phyloP scores from a whole-genome alignment of 2,113 vertebrate genomes.

The Corvus cornix region DNA sequence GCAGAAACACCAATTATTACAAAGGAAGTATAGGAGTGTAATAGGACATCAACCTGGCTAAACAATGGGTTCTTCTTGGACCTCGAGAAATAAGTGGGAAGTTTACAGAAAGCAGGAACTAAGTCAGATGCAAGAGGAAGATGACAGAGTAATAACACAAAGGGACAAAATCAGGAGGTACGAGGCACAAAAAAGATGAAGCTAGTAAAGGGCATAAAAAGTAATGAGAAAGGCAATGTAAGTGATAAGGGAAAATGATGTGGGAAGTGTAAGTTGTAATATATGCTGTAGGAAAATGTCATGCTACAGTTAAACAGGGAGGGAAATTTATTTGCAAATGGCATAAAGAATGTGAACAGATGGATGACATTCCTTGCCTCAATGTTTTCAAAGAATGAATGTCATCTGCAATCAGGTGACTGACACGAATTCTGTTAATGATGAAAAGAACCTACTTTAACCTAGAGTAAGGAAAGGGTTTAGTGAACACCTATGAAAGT shows the following conservation, averaged over 20 bases:
- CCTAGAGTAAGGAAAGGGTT: neutral
- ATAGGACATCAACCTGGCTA: neutral
- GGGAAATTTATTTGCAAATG: neutral
- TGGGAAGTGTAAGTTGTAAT: neutral
- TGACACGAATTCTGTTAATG: neutral
- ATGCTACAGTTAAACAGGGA: neutral
- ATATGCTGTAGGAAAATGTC: neutral
- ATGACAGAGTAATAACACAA: neutral
- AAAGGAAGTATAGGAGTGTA: neutral
- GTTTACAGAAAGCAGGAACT: neutral
- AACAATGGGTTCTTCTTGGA: neutral
- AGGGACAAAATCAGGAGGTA: neutral
- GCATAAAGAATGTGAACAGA: neutral
- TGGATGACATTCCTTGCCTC: neutral
- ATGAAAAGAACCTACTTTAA: neutral
- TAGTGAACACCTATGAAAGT: neutral
- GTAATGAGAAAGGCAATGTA: rapidly evolving
- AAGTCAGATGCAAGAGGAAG: neutral
- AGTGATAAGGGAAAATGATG: neutral
- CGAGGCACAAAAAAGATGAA: neutral
- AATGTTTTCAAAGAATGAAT: neutral
- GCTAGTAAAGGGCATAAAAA: neutral
- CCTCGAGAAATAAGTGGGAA: neutral
- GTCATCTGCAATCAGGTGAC: neutral
- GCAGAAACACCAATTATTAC: neutral